A percentile compares a stretch with the other conserved stretches of the same genome.
Evolutionary conservation across 1,140 invertebrate species (phyloP).

Genomic region (Bombus fervidus): DNA sequence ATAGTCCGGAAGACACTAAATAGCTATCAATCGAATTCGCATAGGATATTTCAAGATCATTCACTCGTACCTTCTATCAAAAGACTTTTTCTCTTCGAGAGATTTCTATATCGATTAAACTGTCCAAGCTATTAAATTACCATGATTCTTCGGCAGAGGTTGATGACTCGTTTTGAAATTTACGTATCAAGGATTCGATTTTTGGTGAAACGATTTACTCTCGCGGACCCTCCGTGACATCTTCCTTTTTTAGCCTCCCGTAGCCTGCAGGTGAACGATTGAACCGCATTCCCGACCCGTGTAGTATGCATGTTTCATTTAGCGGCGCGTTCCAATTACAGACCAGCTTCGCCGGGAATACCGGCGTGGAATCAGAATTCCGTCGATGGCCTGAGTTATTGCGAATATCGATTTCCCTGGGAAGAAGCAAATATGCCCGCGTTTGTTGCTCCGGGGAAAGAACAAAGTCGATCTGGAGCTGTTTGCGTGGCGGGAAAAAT

Average conservation of each 20-base stretch:
- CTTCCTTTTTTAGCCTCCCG: not conserved
- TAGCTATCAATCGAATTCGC: no score
- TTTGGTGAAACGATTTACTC: not conserved
- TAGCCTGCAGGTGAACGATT: not conserved
- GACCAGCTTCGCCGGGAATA: not conserved
- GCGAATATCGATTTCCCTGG: slow-evolving; percentile 12
- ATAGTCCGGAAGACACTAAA: no score
- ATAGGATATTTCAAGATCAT: no score
- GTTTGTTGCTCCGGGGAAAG: slow-evolving; percentile 12
- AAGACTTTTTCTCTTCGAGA: no score
- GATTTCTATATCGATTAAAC: no score
- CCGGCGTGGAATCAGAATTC: not conserved
- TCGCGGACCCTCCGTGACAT: not conserved
- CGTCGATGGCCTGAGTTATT: not conserved
- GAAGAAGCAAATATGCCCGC: slow-evolving; percentile 19
- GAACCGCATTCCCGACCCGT: not conserved
- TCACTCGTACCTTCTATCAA: no score
- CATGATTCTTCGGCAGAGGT: no score
- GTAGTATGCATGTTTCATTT: not conserved
- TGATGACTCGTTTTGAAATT: not conserved
- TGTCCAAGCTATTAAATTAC: no score
- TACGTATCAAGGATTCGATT: not conserved
- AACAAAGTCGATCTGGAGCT: slow-evolving; percentile 26
- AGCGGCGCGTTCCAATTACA: not conserved
- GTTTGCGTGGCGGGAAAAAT: slow-evolving; percentile 1